These are phyloP conservation scores for Kryptolebias marmoratus DNA, from an alignment of 2,113 vertebrate genomes.

Conservation along the genomic window DNA sequence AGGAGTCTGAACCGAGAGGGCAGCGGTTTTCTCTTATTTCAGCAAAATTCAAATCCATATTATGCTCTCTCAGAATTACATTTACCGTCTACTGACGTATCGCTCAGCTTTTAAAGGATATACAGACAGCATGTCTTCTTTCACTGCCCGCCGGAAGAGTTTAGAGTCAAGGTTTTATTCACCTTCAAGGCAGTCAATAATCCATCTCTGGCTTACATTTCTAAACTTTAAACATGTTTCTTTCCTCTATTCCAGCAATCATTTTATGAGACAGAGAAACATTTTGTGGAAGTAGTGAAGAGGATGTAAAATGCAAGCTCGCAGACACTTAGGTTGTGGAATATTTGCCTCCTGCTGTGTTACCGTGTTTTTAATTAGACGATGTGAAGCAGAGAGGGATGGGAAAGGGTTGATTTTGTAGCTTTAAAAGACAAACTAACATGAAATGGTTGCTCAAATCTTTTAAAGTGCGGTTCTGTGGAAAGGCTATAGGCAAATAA, in stretches of 20 bases:
- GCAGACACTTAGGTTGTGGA: too few relatives aligned
- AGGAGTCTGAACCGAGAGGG: constrained; percentile 31
- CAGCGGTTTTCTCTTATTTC: constrained; percentile 11
- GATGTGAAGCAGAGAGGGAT: too few relatives aligned
- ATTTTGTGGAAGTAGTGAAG: not conserved
- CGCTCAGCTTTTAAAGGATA: constrained; percentile 10
- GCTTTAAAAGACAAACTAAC: too few relatives aligned
- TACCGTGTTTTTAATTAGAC: too few relatives aligned
- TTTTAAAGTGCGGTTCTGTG: too few relatives aligned
- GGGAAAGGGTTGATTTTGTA: too few relatives aligned
- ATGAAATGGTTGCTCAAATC: too few relatives aligned
- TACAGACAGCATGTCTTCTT: constrained; percentile 6
- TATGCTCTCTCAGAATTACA: not conserved
- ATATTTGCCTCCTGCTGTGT: too few relatives aligned
- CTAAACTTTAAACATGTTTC: constrained; percentile 7
- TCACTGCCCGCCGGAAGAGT: constrained; percentile 2
- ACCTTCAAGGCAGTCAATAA: constrained; percentile 16
- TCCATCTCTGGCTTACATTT: constrained; percentile 4
- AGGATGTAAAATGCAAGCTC: not conserved
- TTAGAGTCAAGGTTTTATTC: constrained; percentile 18
- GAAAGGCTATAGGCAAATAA: too few relatives aligned
- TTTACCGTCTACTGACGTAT: not conserved
- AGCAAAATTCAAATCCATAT: constrained; percentile 18
- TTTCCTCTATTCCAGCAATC: not conserved
- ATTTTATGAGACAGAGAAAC: not conserved